These are phyloP conservation scores for Hesperophylax magnus DNA, from an alignment of 1,140 invertebrate genomes.

Conservation along the genomic window DNA sequence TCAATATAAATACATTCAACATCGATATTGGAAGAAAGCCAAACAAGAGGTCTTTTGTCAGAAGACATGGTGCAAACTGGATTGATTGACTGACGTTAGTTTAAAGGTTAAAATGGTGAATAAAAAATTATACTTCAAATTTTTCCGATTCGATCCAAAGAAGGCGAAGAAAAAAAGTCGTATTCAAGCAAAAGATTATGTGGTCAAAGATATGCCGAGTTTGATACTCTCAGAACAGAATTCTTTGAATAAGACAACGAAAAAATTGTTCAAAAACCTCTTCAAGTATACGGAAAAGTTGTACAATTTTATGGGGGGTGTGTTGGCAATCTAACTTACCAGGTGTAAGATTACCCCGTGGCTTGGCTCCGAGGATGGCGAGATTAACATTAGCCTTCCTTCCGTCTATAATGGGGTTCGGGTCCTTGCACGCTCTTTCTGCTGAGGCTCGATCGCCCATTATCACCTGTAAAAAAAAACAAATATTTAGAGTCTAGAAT, in stretches of 20 bases:
- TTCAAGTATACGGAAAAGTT: background rate
- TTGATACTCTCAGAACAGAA: no score
- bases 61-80: background rate
- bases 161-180: no score
- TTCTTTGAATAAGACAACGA: no score
- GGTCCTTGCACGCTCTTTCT: conserved; percentile 96
- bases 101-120: no score
- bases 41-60: background rate
- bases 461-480: conserved; percentile 84
- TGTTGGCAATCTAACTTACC: conserved; percentile 70
- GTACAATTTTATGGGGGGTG: background rate
- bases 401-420: conserved; percentile 98
- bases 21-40: conserved; percentile 28
- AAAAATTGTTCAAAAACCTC: no score
- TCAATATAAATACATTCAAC: conserved; percentile 23
- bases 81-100: no score
- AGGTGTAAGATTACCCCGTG: conserved; percentile 86
- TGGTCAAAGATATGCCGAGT: no score
- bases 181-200: no score
- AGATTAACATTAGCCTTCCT: conserved; percentile 98
- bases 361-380: conserved; percentile 97
- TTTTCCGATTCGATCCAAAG: no score
- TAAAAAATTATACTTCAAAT: no score
- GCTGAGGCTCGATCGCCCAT: conserved; percentile 95
- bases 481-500: no score